Base-by-base conservation (phyloP, 2,113 vertebrate genomes). In the Pagrus major region DNA sequence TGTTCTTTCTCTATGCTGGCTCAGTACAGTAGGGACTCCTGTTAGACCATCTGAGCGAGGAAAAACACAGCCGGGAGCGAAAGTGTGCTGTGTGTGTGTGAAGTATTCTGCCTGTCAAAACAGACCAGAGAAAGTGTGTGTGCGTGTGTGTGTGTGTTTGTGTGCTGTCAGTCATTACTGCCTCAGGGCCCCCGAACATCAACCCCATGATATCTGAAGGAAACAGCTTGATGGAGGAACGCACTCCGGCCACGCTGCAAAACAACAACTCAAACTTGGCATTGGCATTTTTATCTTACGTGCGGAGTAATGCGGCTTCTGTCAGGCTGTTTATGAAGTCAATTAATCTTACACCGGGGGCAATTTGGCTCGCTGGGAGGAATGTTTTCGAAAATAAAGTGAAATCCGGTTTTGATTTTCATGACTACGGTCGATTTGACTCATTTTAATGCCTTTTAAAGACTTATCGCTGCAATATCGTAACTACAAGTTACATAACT, bases 21-120 rank as follows among this genome's bases (percentile, higher is more conserved):
- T 92, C 81, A 84, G 92, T 92, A 93, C 91, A 91, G 93, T 92
- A 92, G 84, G 55, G 80, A 85, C 73, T 82, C 83, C 76, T 76
- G 27, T 71, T 60, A 76, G 79, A 66, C 56, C 49, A 35, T 72
- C 58, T 65, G 85, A 76, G 73, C 35, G 6, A 77, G 66, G 65
- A 80, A 80, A 84, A 76, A 73, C 76, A 65, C 69, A 74, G 75
- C 4, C 25, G 5, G n/a, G 60, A 86, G 76, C 83, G 80, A 91
- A 90, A 77, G 76, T 87, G 81, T 44, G 61, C 16, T 31, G 67
- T 58, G 37, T 55, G 65, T 15, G 41, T 71, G 44, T 77, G 41
- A 51, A 70, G 58, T 77, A 52, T 35, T 58, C 47, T 47, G 61
- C 66, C 55, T 72, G 5, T 76, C 51, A 51, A 71, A 80, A 71